These are phyloP conservation scores for Lordiphosa mommai DNA, from an alignment of 1,140 invertebrate species.

Conservation along the genomic window DNA sequence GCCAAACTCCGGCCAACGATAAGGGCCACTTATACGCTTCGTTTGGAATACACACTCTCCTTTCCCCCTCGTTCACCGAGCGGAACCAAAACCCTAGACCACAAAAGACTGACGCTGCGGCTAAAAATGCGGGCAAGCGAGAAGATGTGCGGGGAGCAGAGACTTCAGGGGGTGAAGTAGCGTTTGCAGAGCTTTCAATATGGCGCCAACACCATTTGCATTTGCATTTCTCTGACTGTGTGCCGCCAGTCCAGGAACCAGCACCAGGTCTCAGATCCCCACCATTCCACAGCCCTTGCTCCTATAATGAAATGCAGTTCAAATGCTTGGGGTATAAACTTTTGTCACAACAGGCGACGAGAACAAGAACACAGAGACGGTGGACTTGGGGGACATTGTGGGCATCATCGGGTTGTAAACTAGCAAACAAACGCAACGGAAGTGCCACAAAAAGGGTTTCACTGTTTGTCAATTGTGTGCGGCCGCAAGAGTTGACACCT, in stretches of 20 bases:
- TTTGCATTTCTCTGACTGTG: constrained; percentile 28
- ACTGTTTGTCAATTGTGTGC: constrained; percentile 75
- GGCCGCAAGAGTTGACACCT: constrained; percentile 60
- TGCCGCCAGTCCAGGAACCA: constrained; percentile 17
- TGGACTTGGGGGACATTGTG: not conserved
- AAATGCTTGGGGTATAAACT: constrained; percentile 73
- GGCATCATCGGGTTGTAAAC: constrained; percentile 50
- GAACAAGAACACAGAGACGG: not conserved
- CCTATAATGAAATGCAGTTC: constrained; percentile 73
- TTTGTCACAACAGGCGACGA: constrained; percentile 55
- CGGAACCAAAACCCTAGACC: constrained; percentile 8
- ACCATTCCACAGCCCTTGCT: constrained; percentile 9
- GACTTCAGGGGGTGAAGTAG: not conserved
- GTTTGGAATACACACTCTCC: constrained; percentile 37
- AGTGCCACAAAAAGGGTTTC: constrained; percentile 75
- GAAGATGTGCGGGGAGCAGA: constrained; percentile 2
- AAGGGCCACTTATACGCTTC: constrained; percentile 76
- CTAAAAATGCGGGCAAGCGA: constrained; percentile 37
- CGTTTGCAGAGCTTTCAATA: constrained; percentile 64
- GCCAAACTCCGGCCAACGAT: constrained; percentile 28
- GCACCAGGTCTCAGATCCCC: constrained; percentile 16
- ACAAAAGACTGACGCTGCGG: constrained; percentile 67
- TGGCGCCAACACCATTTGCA: constrained; percentile 75
- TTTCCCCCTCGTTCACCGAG: not conserved
- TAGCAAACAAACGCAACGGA: constrained; percentile 73